Evolutionary conservation across 2,888 invertebrate species (phyloP).

Genomic region (Scaeva pyrastri): DNA sequence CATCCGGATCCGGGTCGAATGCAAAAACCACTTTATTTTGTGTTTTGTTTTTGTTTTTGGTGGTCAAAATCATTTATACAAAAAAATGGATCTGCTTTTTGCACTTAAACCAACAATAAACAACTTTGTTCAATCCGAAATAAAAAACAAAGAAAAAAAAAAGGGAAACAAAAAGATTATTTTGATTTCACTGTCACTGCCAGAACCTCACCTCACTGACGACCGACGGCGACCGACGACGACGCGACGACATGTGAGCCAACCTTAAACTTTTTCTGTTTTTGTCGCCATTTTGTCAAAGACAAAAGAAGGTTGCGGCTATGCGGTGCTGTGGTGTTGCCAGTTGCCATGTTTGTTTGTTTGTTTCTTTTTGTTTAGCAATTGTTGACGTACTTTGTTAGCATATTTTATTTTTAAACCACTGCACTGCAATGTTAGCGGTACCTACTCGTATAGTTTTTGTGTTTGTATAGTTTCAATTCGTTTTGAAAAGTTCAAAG

Average conservation of each 20-base stretch:
- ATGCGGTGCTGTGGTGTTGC: not conserved
- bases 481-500: not conserved
- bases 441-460: not conserved
- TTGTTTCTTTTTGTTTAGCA: not conserved
- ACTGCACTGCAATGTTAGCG: conserved; percentile 28
- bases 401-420: conserved; percentile 54
- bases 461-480: not conserved
- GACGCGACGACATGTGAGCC: too few relatives aligned
- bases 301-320: conserved; percentile 24
- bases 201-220: not conserved
- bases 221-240: not conserved
- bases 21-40: conserved; percentile 29
- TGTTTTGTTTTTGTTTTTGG: not conserved
- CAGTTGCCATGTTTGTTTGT: not conserved
- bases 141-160: not conserved
- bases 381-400: conserved; percentile 46
- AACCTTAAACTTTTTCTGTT: not conserved
- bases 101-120: not conserved
- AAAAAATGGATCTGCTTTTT: not conserved
- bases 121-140: not conserved
- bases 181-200: conserved; percentile 36
- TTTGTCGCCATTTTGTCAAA: conserved; percentile 26
- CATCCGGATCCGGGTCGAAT: not conserved
- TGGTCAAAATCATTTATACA: not conserved
- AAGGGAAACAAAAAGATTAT: conserved; percentile 14